Conservation (phyloP, 1,140 invertebrate genomes). For the Holotrichia oblita region DNA sequence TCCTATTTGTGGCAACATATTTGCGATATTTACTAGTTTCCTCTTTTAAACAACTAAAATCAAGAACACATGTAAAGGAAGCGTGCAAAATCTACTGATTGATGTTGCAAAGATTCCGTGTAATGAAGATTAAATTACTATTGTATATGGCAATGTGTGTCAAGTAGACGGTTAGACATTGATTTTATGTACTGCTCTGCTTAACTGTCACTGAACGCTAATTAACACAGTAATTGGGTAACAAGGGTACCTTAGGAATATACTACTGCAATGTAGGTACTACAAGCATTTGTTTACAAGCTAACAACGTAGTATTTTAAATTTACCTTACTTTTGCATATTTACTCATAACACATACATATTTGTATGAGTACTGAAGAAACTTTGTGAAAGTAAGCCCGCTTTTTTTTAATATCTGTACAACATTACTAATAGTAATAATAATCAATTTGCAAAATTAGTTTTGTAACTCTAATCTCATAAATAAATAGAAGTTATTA, state of each 20-base stretch:
- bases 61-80: neutral
- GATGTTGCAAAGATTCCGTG: neutral
- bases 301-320: no score
- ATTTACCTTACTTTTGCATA: no score
- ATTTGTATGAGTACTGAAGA: no score
- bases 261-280: no score
- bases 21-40: neutral
- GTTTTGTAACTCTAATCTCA: no score
- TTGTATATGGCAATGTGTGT: slow-evolving; percentile 22
- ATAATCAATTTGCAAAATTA: no score
- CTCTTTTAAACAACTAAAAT: neutral
- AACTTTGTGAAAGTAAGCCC: no score
- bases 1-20: neutral
- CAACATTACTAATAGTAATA: no score
- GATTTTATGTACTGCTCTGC: neutral
- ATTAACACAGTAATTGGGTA: neutral
- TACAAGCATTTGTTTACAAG: no score
- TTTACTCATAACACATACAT: no score
- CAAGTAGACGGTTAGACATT: slow-evolving; percentile 16
- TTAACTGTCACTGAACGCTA: neutral
- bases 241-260: neutral
- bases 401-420: no score
- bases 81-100: neutral
- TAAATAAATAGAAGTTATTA: no score
- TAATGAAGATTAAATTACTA: neutral